A percentile compares a stretch with the other conserved stretches of the same genome.
These are phyloP conservation scores for Coreoperca whiteheadi DNA, from an alignment of 2,113 vertebrate genomes.

Conservation along the genomic window DNA sequence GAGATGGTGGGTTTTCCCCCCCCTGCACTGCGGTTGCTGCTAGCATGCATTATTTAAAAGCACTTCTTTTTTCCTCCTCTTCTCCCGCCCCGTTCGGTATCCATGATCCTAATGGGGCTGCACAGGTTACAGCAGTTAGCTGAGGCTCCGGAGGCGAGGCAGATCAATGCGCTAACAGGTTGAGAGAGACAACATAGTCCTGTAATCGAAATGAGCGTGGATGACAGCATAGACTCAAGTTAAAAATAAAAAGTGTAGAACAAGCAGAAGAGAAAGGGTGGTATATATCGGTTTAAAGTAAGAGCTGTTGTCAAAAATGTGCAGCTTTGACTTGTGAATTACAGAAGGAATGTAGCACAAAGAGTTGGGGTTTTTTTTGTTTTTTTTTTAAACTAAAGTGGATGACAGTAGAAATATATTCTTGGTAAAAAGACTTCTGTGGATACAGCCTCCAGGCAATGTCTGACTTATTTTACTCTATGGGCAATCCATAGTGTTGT, in stretches of 20 bases:
- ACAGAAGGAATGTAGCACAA: background rate
- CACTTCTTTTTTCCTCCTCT: background rate
- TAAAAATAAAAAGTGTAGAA: background rate
- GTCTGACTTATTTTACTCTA: background rate
- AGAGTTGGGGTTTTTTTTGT: too few species aligned
- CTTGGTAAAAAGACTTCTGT: background rate
- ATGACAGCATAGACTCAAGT: conserved; percentile 9
- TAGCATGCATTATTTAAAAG: conserved; percentile 64
- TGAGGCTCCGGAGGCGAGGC: conserved; percentile 15
- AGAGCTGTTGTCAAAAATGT: conserved; percentile 3
- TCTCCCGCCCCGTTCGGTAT: conserved; percentile 2
- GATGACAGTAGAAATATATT: conserved; percentile 6
- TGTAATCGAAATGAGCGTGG: conserved; percentile 10
- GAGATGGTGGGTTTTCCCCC: conserved; percentile 16
- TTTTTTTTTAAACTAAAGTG: background rate
- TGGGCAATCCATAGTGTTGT: too few species aligned
- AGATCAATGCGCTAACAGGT: conserved; percentile 45
- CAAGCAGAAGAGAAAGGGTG: background rate
- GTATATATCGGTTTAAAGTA: background rate
- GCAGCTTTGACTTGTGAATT: background rate
- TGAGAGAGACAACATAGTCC: conserved; percentile 4
- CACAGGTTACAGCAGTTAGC: conserved; percentile 40
- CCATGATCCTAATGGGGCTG: conserved; percentile 32
- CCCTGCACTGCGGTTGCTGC: conserved; percentile 55
- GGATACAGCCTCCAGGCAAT: background rate